Percentiles rank a stretch among this genome's conserved stretches.
These are phyloP conservation scores for Thunnus maccoyii DNA, from an alignment of 2,113 vertebrate species.

Conservation along the genomic window DNA sequence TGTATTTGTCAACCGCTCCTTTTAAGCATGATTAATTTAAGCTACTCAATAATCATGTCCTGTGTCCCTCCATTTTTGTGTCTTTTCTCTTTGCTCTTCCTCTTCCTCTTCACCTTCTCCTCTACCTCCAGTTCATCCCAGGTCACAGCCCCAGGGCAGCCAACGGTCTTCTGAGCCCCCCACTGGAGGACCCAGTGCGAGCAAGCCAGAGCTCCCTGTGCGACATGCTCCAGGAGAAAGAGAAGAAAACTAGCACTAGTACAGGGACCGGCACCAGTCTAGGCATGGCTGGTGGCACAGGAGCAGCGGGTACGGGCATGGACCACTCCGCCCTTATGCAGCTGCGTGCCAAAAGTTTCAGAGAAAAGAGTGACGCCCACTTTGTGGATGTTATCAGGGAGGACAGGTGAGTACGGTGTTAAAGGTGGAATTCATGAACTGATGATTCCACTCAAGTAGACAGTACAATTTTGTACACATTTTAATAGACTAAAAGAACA, in stretches of 20 bases:
- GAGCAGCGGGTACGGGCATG: constrained; percentile 82
- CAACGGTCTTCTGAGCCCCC: constrained; percentile 94
- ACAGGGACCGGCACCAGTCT: constrained; percentile 81
- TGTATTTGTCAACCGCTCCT: constrained; percentile 15
- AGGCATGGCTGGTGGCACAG: constrained; percentile 79
- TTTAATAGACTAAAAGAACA: too few relatives aligned
- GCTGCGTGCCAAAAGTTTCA: constrained; percentile 93
- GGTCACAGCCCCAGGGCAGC: constrained; percentile 86
- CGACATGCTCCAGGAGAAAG: constrained; percentile 95
- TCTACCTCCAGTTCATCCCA: constrained; percentile 62
- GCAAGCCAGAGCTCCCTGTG: constrained; percentile 95
- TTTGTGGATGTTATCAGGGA: constrained; percentile 99
- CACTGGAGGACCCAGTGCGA: constrained; percentile 86
- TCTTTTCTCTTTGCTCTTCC: background rate
- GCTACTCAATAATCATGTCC: background rate
- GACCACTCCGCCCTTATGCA: constrained; percentile 96
- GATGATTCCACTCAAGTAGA: background rate
- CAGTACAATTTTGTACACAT: too few relatives aligned
- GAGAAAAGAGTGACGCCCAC: constrained; percentile 95
- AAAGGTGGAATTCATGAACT: constrained; percentile 42
- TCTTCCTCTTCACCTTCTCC: constrained; percentile 16
- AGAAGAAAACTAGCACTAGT: constrained; percentile 79
- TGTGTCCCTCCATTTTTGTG: background rate
- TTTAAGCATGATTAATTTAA: constrained; percentile 5
- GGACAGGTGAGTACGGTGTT: constrained; percentile 91